A percentile compares a stretch with the other conserved stretches of the same genome.
These are phyloP conservation scores for Hemaris fuciformis DNA, from an alignment of 2,888 invertebrate genomes.

Conservation along the genomic window DNA sequence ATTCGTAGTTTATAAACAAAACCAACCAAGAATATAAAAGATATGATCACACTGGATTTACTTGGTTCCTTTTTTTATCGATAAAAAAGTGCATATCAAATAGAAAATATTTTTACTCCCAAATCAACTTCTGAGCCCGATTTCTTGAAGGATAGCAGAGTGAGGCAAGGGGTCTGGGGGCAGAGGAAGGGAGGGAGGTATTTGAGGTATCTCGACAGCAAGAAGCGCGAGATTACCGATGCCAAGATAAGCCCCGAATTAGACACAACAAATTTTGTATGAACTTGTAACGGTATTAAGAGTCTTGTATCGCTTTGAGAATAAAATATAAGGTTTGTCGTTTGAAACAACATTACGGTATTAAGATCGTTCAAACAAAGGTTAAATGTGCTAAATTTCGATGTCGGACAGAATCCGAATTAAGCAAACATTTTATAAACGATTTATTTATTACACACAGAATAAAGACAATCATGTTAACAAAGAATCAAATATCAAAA, in stretches of 20 bases:
- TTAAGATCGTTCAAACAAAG: neutral
- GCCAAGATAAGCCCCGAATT: slow-evolving; percentile 79
- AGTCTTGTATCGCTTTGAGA: slow-evolving; percentile 68
- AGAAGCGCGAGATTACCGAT: slow-evolving; percentile 74
- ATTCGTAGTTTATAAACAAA: too few relatives aligned
- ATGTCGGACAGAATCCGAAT: too few relatives aligned
- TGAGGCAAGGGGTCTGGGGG: slow-evolving; percentile 22
- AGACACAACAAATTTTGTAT: slow-evolving; percentile 79
- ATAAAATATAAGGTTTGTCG: slow-evolving; percentile 70
- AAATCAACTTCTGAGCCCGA: neutral
- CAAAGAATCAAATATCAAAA: too few relatives aligned
- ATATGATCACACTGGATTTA: too few relatives aligned
- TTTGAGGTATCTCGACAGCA: slow-evolving; percentile 66
- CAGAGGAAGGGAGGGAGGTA: slow-evolving; percentile 42
- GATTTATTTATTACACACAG: neutral
- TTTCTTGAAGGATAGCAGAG: neutral
- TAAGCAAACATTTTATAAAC: too few relatives aligned
- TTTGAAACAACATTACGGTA: slow-evolving; percentile 41
- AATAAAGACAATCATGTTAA: too few relatives aligned
- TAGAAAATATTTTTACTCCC: neutral
- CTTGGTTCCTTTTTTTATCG: too few relatives aligned
- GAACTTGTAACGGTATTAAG: slow-evolving; percentile 74
- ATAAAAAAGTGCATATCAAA: neutral
- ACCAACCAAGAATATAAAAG: too few relatives aligned
- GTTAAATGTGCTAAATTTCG: too few relatives aligned